These are phyloP conservation scores for Ammodytes dubius DNA, from an alignment of 2,113 vertebrate genomes.

Conservation along the genomic window DNA sequence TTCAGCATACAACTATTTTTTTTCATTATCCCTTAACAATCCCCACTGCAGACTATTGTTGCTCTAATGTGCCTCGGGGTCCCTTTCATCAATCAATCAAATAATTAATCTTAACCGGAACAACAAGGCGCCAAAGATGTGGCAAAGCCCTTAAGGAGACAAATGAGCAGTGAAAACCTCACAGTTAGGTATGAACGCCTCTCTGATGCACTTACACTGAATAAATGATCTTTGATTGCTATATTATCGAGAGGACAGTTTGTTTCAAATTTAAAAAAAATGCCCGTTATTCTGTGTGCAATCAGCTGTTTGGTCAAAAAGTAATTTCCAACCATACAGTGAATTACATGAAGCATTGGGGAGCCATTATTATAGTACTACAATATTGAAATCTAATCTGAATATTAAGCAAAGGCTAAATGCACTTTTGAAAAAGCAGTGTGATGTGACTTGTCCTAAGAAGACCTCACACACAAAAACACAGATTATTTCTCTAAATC, in stretches of 20 bases:
- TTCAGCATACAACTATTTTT: slow-evolving; percentile 60
- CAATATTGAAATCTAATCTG: neutral
- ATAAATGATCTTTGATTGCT: neutral
- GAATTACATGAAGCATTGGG: neutral
- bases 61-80: slow-evolving; percentile 64
- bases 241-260: too few relatives aligned
- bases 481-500: neutral
- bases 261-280: neutral
- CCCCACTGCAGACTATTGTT: slow-evolving; percentile 58
- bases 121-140: neutral
- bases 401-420: neutral
- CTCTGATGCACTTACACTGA: neutral
- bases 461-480: neutral
- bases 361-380: neutral
- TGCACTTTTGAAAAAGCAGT: neutral
- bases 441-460: neutral
- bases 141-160: slow-evolving; percentile 39
- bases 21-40: slow-evolving; percentile 66
- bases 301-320: neutral
- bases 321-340: neutral
- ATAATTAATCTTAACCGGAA: slow-evolving; percentile 69
- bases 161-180: slow-evolving; percentile 23
- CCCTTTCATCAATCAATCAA: slow-evolving; percentile 77
- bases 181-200: neutral
- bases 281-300: neutral